Percentiles rank a stretch among this genome's conserved stretches.
Evolutionary conservation across 2,888 invertebrate genomes (phyloP).

Genomic region (Yponomeuta plumbellus): DNA sequence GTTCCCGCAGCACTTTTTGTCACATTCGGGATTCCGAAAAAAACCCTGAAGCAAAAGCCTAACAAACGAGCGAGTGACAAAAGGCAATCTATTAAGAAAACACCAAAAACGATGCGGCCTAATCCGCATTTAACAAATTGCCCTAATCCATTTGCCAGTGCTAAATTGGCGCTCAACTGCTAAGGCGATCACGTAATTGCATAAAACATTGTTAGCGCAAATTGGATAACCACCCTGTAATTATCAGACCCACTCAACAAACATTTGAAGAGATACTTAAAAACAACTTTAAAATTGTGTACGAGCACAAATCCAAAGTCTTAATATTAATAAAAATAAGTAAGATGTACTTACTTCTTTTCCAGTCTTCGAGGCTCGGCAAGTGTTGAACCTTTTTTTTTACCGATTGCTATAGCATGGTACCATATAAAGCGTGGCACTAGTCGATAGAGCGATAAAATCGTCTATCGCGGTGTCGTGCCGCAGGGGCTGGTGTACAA

Average conservation of each 20-base stretch:
- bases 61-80: slow-evolving; percentile 24
- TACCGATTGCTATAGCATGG: too few relatives aligned
- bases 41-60: neutral
- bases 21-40: neutral
- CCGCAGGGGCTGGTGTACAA: too few relatives aligned
- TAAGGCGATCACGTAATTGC: slow-evolving; percentile 11
- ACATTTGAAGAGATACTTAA: neutral
- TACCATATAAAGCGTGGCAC: too few relatives aligned
- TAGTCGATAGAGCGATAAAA: too few relatives aligned
- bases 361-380: too few relatives aligned
- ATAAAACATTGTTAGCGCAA: slow-evolving; percentile 6
- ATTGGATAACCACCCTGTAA: slow-evolving; percentile 9
- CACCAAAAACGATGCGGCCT: slow-evolving; percentile 30
- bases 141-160: slow-evolving; percentile 50
- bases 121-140: slow-evolving; percentile 51
- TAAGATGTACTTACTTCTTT: too few relatives aligned
- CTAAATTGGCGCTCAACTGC: slow-evolving; percentile 32
- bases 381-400: too few relatives aligned
- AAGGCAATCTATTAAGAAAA: slow-evolving; percentile 36
- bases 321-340: neutral
- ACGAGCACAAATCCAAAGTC: neutral
- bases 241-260: neutral
- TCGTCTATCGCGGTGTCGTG: neutral
- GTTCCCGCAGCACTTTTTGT: neutral
- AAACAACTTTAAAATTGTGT: too few relatives aligned